Conservation (phyloP, 2,797 vertebrate species). For the Micrastur ruficollis region DNA sequence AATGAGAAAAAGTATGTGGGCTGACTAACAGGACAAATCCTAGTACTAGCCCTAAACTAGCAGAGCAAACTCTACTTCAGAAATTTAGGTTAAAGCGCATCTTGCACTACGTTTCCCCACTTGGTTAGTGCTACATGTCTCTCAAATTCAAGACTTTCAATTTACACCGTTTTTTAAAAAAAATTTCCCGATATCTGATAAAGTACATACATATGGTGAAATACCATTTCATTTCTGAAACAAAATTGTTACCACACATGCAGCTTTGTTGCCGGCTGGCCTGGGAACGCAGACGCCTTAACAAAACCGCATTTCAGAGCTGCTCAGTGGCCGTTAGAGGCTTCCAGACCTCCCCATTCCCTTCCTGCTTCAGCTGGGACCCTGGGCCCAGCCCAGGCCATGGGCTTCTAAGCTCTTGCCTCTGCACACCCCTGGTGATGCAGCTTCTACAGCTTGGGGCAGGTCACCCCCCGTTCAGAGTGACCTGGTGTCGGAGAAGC, state of each 20-base stretch:
- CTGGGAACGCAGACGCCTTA: neutral
- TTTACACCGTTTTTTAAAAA: neutral
- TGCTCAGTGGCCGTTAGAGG: neutral
- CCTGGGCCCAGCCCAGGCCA: neutral
- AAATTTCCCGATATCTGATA: neutral
- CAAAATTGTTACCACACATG: neutral
- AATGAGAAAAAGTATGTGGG: neutral
- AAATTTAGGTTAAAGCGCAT: neutral
- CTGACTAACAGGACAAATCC: neutral
- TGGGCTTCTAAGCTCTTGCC: neutral
- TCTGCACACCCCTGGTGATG: neutral
- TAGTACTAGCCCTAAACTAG: neutral
- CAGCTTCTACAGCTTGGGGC: neutral
- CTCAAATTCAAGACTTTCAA: neutral
- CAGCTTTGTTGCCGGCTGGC: neutral
- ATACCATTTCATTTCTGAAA: neutral
- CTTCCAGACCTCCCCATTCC: neutral
- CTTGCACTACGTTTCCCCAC: neutral
- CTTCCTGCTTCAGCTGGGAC: neutral
- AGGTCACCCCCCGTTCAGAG: neutral
- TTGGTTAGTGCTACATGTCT: neutral
- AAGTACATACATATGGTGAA: neutral
- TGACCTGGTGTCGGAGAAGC: neutral
- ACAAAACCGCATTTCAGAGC: neutral
- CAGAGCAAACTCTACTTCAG: neutral